These are phyloP conservation scores for Hafferia zeledoni DNA, from an alignment of 2,797 vertebrate species.

Conservation along the genomic window DNA sequence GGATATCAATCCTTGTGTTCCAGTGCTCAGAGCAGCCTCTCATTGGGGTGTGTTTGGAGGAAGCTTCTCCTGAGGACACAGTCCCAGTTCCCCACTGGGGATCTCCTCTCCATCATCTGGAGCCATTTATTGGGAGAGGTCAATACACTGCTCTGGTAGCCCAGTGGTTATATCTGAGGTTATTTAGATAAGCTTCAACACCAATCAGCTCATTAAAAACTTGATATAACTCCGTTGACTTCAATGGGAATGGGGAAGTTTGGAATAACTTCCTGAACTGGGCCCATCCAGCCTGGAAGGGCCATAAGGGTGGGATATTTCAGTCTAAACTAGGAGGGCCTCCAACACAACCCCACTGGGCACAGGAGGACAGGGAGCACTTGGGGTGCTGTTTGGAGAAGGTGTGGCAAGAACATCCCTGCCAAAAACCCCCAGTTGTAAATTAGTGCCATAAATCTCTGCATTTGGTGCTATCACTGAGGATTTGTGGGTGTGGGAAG, in stretches of 20 bases:
- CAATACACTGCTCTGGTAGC: background rate
- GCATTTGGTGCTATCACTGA: background rate
- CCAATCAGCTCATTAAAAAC: background rate
- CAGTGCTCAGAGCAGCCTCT: background rate
- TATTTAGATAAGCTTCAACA: background rate
- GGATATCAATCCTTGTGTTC: background rate
- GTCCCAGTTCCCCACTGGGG: background rate
- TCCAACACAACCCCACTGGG: background rate
- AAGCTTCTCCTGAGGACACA: background rate
- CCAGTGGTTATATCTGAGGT: background rate
- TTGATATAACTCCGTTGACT: background rate
- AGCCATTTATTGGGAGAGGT: background rate
- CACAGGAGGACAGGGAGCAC: background rate
- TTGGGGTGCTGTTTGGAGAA: background rate
- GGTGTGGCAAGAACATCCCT: background rate
- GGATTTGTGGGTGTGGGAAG: conserved; percentile 24
- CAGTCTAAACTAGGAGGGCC: background rate
- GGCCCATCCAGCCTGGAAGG: background rate
- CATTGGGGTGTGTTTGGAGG: background rate
- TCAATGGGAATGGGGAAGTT: background rate
- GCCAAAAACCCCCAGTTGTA: background rate
- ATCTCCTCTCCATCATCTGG: background rate
- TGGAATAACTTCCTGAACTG: background rate
- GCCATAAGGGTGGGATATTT: background rate
- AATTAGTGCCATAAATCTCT: background rate